phyloP scores from a whole-genome alignment of 2,888 invertebrate genomes.

The Euphydryas editha region DNA sequence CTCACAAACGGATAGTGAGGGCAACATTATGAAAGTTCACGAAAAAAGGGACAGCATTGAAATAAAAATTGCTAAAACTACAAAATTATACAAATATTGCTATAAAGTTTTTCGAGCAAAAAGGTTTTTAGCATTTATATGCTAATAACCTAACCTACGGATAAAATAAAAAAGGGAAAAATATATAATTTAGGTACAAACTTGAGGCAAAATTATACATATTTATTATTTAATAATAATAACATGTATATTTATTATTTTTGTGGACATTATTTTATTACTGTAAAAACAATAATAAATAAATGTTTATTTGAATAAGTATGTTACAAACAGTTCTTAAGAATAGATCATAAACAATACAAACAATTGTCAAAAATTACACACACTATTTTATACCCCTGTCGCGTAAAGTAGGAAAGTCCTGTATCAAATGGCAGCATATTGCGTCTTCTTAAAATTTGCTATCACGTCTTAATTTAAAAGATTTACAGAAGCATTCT shows the following conservation, averaged over 20 bases:
- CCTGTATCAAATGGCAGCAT: background rate
- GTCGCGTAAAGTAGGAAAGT: too few relatives aligned
- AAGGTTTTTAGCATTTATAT: slow-evolving; percentile 25
- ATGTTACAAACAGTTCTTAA: too few relatives aligned
- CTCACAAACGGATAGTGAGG: slow-evolving; percentile 24
- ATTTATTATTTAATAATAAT: background rate
- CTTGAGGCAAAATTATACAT: background rate
- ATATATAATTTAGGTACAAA: slow-evolving; percentile 4
- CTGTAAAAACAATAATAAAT: too few relatives aligned
- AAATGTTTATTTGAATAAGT: too few relatives aligned
- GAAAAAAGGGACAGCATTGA: slow-evolving; percentile 17
- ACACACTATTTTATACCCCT: too few relatives aligned
- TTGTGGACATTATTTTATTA: too few relatives aligned
- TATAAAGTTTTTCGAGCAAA: slow-evolving; percentile 15
- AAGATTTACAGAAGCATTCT: slow-evolving; percentile 44
- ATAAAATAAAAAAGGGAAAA: slow-evolving; percentile 8
- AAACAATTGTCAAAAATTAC: too few relatives aligned
- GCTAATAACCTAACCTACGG: slow-evolving; percentile 18
- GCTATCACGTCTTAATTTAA: background rate
- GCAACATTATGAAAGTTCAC: slow-evolving; percentile 24
- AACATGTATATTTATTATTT: too few relatives aligned
- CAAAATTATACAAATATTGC: slow-evolving; percentile 26
- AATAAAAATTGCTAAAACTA: slow-evolving; percentile 25
- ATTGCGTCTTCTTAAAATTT: background rate
- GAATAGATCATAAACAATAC: too few relatives aligned